Evolutionary conservation across 2,888 invertebrate species (phyloP).

Genomic region (Pachydiplax longipennis): DNA sequence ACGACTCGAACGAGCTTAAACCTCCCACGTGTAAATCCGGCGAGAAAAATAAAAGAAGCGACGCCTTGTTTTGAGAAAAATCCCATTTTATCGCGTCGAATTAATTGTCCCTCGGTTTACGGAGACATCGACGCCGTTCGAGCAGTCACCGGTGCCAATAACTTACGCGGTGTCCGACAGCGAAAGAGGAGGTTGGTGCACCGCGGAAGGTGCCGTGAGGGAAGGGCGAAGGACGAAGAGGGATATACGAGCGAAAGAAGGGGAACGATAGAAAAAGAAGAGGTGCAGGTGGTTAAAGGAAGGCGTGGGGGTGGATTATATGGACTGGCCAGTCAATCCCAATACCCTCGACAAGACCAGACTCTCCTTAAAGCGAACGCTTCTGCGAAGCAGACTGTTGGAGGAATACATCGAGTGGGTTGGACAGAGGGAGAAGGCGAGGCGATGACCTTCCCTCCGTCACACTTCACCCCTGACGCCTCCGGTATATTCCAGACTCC

Average conservation of each 20-base stretch:
- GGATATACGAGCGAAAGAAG: background rate
- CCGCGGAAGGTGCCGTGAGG: background rate
- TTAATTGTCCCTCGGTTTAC: background rate
- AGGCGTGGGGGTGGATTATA: background rate
- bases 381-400: background rate
- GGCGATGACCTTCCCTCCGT: background rate
- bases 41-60: background rate
- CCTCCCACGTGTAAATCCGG: background rate
- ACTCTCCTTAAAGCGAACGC: background rate
- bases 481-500: background rate
- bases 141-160: background rate
- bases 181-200: background rate
- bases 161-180: background rate
- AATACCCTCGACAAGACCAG: background rate
- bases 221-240: background rate
- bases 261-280: background rate
- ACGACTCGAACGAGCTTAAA: background rate
- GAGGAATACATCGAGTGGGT: background rate
- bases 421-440: background rate
- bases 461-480: background rate
- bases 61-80: background rate
- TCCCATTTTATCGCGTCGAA: background rate
- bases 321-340: background rate
- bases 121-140: background rate
- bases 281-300: background rate